Evolutionary conservation across 2,797 vertebrate genomes (phyloP), one percentile per base, ranked within the genome.

Genomic region (Masticophis lateralis): DNA sequence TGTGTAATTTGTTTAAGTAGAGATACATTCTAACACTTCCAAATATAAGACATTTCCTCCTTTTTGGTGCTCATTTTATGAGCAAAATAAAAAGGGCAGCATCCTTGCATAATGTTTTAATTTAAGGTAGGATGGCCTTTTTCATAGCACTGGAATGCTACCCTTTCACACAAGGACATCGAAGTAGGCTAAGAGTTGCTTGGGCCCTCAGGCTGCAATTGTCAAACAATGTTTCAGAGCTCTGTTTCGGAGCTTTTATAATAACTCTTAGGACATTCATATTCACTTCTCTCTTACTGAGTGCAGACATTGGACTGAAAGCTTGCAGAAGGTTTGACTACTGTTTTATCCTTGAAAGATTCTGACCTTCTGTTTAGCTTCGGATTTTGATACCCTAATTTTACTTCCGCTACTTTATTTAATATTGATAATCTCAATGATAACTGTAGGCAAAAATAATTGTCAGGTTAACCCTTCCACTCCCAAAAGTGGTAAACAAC

Each of bases 371-470:
- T 83, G 90, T 94, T 89, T 94, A 88, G 93, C 86, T 87, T 95
- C 87, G 94, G 86, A 95, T 96, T 96, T 97, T 60, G 10, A 56
- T 91, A 95, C 94, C 53, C 93, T 96, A 92, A 93, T 97, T 94
- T 94, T 53, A 63, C 59, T 3, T 83, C 91, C 1, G 63, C 10
- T 89, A 88, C 94, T 95, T 94, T 22, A 14, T 87, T 87, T 91
- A 89, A 93, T 94, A 88, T 91, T 59, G 79, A n/a, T 95, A 95
- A 95, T 92, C 96, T 61, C 96, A 97, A 93, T 94, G 90, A 92
- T 95, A 95, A 92, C 88, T 20, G 43, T 90, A 93, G 91, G 83
- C 66, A 89, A 95, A 53, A 93, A 93, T 0, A 5, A 1, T 74
- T 94, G 95, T 95, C 20, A 86, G 55, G 43, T 86, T 94, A 57